Evolutionary conservation across 2,888 invertebrate species (phyloP).

Genomic region (Drosophila mayaguana): DNA sequence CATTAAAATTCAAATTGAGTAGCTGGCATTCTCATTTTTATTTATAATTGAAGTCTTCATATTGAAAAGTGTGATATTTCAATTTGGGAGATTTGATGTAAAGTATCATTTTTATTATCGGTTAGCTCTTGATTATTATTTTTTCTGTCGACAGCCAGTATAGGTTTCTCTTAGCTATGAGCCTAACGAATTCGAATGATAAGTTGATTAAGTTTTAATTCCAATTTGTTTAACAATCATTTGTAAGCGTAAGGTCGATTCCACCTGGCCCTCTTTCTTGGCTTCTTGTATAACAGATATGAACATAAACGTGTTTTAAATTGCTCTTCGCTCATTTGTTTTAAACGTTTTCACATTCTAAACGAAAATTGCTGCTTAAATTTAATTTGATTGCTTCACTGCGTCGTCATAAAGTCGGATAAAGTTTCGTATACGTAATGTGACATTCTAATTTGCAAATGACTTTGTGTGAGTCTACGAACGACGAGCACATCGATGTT

Average conservation of each 20-base stretch:
- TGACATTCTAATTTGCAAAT: slow-evolving; percentile 54
- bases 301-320: not conserved
- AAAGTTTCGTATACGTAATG: slow-evolving; percentile 49
- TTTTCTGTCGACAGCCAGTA: not conserved
- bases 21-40: not conserved
- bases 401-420: not conserved
- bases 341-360: slow-evolving; percentile 28
- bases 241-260: not conserved
- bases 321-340: not conserved
- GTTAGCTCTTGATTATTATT: not conserved
- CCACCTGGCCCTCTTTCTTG: slow-evolving; percentile 5
- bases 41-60: slow-evolving; percentile 2
- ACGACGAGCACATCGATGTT: slow-evolving; percentile 37
- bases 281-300: not conserved
- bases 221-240: slow-evolving; percentile 29
- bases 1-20: not conserved
- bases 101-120: slow-evolving; percentile 7
- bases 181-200: slow-evolving; percentile 8
- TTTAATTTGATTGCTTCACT: slow-evolving; percentile 21
- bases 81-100: not conserved
- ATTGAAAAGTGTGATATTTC: slow-evolving; percentile 4
- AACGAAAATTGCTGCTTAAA: slow-evolving; percentile 14
- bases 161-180: slow-evolving; percentile 12
- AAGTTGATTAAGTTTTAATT: slow-evolving; percentile 7
- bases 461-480: slow-evolving; percentile 28